phyloP scores from a whole-genome alignment of 64 coral and sea anemone species.

The Hydrozoanthus tunicans region DNA sequence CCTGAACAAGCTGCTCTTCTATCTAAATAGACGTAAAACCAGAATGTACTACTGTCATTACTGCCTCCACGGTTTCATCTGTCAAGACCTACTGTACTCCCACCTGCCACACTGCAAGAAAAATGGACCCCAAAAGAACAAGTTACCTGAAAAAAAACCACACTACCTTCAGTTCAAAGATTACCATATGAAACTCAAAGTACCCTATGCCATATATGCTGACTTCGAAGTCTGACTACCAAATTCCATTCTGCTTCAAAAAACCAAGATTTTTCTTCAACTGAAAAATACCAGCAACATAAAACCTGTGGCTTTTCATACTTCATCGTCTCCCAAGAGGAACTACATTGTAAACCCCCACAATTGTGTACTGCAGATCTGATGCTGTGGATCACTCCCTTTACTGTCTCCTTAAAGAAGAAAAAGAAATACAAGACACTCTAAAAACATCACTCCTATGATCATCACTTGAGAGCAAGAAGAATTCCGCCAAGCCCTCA shows the following conservation, averaged over 20 bases:
- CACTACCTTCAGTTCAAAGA: slow-evolving; percentile 23
- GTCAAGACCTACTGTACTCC: not conserved
- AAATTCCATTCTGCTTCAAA: slow-evolving; percentile 7
- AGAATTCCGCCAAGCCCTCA: not conserved
- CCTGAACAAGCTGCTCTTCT: slow-evolving; percentile 36
- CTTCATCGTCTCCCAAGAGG: slow-evolving; percentile 1
- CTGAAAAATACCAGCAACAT: slow-evolving; percentile 41
- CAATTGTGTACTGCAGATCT: slow-evolving; percentile 56
- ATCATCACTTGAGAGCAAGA: slow-evolving; percentile 13
- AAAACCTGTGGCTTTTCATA: slow-evolving; percentile 1
- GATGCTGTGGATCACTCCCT: slow-evolving; percentile 63
- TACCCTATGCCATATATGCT: not conserved
- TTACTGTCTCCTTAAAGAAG: slow-evolving; percentile 20
- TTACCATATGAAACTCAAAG: slow-evolving; percentile 7
- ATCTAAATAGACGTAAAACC: slow-evolving; percentile 7
- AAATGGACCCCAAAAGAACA: slow-evolving; percentile 4
- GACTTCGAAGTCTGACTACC: not conserved
- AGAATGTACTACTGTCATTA: slow-evolving; percentile 39
- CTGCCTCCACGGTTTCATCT: not conserved
- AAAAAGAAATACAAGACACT: slow-evolving; percentile 37
- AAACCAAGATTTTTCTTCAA: not conserved
- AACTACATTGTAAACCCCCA: slow-evolving; percentile 23
- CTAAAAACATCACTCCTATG: slow-evolving; percentile 51
- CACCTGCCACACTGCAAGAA: slow-evolving; percentile 15
- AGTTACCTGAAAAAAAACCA: not conserved